Evolutionary conservation across 2,797 vertebrate species (phyloP), one percentile per base, ranked within the genome.

Genomic region (Phataginus tricuspis): DNA sequence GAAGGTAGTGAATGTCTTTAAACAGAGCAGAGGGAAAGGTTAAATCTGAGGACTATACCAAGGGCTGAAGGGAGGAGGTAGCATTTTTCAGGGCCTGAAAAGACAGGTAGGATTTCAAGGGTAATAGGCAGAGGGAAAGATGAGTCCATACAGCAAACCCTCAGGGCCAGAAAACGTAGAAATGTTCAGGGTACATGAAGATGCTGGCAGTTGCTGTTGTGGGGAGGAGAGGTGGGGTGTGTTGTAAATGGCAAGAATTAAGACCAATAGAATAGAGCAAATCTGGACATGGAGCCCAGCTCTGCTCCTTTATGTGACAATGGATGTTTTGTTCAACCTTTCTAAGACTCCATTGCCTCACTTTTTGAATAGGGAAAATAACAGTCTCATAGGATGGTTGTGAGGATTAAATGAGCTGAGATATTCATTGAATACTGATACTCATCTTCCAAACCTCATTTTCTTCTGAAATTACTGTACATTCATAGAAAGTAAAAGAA

Each of bases 401-500:
- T 16, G 18, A 87, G 37, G 39, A 39, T 82, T 61, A 53, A 78
- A 69, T 2, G 6, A 82, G 34, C 39, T 55, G n/a, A 88, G 14
- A 5, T 34, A 14, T 23, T 75, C 19, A 4, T 21, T 61, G 34
- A 49, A 29, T 49, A 7, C 4, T 27, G 61, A 55, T 37, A 66
- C 2, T 27, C 34, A 82, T 63, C 14, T 39, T 34, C 15, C 9
- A 12, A 14, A 86, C 16, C 10, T 59, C 57, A 29, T 61, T 85
- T 87, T 66, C 37, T 85, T 78, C 45, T 55, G 18, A 68, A 89
- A 53, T 89, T 51, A 86, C 23, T 63, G 4, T 34, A 13, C 25
- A 42, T 68, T 39, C 57, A 93, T 66, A 90, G 42, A 86, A 79
- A 64, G 23, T 21, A 77, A 95, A 95, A 86, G 29, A 37, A 42